Evolutionary conservation across 2,797 vertebrate genomes (phyloP).

Genomic region (Micrastur ruficollis): DNA sequence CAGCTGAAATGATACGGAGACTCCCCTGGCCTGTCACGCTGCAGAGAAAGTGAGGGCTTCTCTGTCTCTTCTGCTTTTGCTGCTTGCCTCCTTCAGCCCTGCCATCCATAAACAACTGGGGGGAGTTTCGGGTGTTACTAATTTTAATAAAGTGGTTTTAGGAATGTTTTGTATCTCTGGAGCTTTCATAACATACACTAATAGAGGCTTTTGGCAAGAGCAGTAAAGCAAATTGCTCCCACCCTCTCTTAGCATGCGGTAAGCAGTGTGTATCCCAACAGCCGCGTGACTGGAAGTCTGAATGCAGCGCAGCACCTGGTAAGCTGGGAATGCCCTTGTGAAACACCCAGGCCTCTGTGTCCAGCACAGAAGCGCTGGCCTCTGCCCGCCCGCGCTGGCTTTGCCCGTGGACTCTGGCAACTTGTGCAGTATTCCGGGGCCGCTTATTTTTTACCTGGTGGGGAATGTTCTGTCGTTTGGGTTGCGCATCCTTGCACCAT

Average conservation of each 20-base stretch:
- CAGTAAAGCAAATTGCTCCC: conserved; percentile 27
- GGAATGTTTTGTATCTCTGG: not conserved
- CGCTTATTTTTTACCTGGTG: not conserved
- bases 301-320: not conserved
- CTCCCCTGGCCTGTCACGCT: not conserved
- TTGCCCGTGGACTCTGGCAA: not conserved
- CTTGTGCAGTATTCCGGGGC: not conserved
- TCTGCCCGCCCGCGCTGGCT: not conserved
- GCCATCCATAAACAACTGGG: not conserved
- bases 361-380: not conserved
- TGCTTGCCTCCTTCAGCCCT: not conserved
- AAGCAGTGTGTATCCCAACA: not conserved
- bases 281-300: not conserved
- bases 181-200: conserved; percentile 10
- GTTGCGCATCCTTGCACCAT: not conserved
- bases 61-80: not conserved
- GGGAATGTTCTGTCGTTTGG: not conserved
- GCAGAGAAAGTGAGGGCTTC: not conserved
- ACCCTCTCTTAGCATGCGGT: not conserved
- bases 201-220: conserved; percentile 32
- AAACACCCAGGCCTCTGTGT: not conserved
- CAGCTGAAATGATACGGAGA: fast-evolving
- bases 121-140: not conserved
- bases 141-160: conserved; percentile 12
- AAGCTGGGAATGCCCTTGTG: not conserved